A percentile compares a stretch with the other conserved stretches of the same genome.
phyloP scores from a whole-genome alignment of 1,140 invertebrate genomes.

The Pomacea maculata region DNA sequence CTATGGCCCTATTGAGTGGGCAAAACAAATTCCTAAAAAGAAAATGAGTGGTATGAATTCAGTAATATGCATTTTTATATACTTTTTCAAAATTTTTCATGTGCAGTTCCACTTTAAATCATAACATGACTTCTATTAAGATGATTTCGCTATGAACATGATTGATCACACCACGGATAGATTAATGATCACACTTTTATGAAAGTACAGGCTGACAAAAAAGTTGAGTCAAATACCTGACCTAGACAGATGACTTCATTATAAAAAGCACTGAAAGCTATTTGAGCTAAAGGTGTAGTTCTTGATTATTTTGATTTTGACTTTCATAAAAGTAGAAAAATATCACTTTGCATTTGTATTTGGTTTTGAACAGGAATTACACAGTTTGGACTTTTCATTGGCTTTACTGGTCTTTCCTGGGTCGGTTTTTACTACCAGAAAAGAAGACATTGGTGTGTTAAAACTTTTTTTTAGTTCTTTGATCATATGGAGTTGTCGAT shows the following conservation, averaged over 20 bases:
- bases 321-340: too few species aligned
- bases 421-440: conserved; percentile 69
- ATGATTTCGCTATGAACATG: too few species aligned
- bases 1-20: conserved; percentile 78
- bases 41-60: conserved; percentile 74
- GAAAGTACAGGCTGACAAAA: too few species aligned
- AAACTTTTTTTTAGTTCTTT: background rate
- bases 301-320: too few species aligned
- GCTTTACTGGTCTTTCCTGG: conserved; percentile 70
- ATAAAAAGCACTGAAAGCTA: too few species aligned
- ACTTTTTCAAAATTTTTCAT: background rate
- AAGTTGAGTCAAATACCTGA: too few species aligned
- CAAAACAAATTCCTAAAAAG: conserved; percentile 74
- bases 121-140: too few species aligned
- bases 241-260: too few species aligned
- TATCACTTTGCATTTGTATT: background rate
- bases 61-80: conserved; percentile 13
- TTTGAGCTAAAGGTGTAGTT: too few species aligned
- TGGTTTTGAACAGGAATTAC: conserved; percentile 67
- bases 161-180: too few species aligned
- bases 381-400: conserved; percentile 72
- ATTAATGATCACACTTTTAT: too few species aligned
- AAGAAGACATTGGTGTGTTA: conserved; percentile 20
- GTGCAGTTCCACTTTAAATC: background rate
- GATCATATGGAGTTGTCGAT: background rate